phyloP scores from a whole-genome alignment of 1,140 invertebrate species.

The Pseudomyrmex dendroicus region DNA sequence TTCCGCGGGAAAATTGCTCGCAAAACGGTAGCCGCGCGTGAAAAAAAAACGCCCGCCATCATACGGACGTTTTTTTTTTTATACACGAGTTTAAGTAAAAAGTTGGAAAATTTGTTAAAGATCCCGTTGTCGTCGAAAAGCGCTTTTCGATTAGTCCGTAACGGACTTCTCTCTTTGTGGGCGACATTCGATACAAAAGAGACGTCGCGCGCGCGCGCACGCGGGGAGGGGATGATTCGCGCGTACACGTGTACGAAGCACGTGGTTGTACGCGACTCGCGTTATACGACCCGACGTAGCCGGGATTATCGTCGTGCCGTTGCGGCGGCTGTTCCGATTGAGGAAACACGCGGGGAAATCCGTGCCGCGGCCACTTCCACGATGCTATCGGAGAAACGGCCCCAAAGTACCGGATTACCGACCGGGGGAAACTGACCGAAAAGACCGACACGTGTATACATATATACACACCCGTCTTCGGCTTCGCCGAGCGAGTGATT shows the following conservation, averaged over 20 bases:
- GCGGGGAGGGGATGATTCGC: neutral
- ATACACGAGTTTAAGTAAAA: no score
- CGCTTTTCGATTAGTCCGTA: neutral
- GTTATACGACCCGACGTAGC: neutral
- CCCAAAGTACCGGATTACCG: slow-evolving; percentile 49
- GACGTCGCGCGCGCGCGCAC: neutral
- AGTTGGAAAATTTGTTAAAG: no score
- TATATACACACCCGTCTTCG: slow-evolving; percentile 25
- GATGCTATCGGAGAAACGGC: slow-evolving; percentile 42
- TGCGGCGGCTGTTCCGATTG: slow-evolving; percentile 49
- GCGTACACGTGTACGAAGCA: slow-evolving; percentile 48
- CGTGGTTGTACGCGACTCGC: neutral
- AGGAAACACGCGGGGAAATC: slow-evolving; percentile 45
- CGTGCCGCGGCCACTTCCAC: neutral
- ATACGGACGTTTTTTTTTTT: no score
- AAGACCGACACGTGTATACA: slow-evolving; percentile 63
- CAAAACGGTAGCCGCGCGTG: no score
- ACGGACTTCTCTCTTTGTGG: slow-evolving; percentile 55
- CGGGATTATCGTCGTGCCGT: slow-evolving; percentile 47
- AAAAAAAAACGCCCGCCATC: no score
- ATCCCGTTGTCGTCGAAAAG: no score
- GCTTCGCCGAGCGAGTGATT: slow-evolving; percentile 68
- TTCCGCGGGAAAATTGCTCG: no score
- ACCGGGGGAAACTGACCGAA: slow-evolving; percentile 69
- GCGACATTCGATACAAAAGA: slow-evolving; percentile 15